phyloP scores from a whole-genome alignment of 2,113 vertebrate genomes.

The Turdus rufiventris region DNA sequence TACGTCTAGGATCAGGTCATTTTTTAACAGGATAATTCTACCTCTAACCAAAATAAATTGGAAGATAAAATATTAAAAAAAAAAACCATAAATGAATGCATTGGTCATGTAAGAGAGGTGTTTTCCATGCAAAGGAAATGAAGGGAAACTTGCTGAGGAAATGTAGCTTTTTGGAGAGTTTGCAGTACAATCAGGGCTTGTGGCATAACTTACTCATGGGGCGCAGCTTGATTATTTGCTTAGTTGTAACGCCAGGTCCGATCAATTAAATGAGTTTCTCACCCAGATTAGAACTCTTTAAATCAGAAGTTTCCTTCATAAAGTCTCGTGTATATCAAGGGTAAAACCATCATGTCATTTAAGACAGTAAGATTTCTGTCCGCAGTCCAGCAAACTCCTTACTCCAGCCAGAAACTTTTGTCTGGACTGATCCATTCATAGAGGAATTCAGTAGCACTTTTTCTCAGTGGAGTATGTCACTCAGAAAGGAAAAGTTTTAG shows the following conservation, averaged over 20 bases:
- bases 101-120: conserved; percentile 14
- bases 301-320: background rate
- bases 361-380: background rate
- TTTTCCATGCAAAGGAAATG: background rate
- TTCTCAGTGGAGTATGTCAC: background rate
- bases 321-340: background rate
- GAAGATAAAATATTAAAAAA: conserved; percentile 63
- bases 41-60: conserved; percentile 63
- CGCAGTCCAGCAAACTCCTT: background rate
- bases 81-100: conserved; percentile 56
- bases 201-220: background rate
- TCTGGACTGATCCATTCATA: background rate
- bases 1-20: conserved; percentile 68
- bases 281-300: background rate
- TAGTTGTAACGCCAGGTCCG: background rate
- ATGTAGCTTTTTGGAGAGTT: background rate
- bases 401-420: background rate
- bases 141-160: background rate
- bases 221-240: background rate
- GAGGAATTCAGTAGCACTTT: background rate
- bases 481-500: background rate
- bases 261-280: background rate
- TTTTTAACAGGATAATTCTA: conserved; percentile 70
- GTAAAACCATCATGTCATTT: background rate
- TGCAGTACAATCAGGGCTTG: background rate